Conservation (phyloP, 2,797 vertebrate genomes). For the Acanthornis magna region DNA sequence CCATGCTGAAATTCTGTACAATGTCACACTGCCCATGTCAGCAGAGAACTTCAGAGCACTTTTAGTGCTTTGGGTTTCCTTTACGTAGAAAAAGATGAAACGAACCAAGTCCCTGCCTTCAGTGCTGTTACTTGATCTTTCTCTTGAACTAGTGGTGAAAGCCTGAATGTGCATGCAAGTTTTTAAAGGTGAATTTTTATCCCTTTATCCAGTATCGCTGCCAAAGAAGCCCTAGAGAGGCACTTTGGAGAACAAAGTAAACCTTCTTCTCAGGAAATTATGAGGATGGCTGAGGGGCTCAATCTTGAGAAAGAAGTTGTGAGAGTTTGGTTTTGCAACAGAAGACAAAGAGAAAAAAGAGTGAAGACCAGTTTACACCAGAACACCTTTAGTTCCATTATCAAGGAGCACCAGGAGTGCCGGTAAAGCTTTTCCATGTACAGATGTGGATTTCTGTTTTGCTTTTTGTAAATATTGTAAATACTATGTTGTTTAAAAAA, state of each 20-base stretch:
- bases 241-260: constrained; percentile 96
- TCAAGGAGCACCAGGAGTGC: constrained; percentile 85
- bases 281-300: constrained; percentile 93
- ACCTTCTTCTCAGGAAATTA: constrained; percentile 96
- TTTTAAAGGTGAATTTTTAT: constrained; percentile 23
- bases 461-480: not conserved
- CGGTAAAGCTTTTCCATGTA: constrained; percentile 68
- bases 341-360: constrained; percentile 94
- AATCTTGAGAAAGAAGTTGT: constrained; percentile 98
- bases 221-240: constrained; percentile 93
- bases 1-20: not conserved
- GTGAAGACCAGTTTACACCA: constrained; percentile 96
- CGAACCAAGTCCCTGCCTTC: not conserved
- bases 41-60: not conserved
- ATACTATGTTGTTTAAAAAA: not conserved
- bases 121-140: not conserved
- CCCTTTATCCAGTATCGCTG: constrained; percentile 82
- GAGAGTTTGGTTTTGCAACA: constrained; percentile 98
- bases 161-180: not conserved
- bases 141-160: not conserved
- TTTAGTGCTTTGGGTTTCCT: not conserved
- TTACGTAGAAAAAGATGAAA: not conserved
- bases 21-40: accelerated
- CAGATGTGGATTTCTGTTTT: not conserved
- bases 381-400: constrained; percentile 81